Conservation (phyloP, 2,888 invertebrate genomes). For the Allacma fusca region DNA sequence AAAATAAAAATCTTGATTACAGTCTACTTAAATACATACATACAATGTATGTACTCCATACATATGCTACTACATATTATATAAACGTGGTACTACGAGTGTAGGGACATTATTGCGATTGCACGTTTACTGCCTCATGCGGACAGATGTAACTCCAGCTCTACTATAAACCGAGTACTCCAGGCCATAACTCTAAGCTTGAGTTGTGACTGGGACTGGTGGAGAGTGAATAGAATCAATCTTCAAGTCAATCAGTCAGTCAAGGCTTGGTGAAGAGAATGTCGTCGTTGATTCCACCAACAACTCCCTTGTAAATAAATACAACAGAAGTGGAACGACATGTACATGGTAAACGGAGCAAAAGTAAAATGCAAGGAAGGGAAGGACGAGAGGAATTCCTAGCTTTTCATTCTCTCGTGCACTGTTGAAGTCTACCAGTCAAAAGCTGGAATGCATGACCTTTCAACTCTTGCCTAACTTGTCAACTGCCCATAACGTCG, state of each 20-base stretch:
- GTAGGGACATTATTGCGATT: too few relatives aligned
- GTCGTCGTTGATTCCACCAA: constrained; percentile 3
- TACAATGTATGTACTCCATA: too few relatives aligned
- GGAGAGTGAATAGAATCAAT: constrained; percentile 46
- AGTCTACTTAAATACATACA: too few relatives aligned
- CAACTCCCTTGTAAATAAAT: background rate
- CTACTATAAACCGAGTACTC: too few relatives aligned
- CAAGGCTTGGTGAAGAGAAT: constrained; percentile 9
- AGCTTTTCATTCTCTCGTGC: constrained; percentile 18
- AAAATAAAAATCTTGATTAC: background rate
- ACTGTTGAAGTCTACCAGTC: constrained; percentile 18
- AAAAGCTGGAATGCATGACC: constrained; percentile 47
- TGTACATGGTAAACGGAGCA: background rate
- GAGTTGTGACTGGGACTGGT: background rate
- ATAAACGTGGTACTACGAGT: too few relatives aligned
- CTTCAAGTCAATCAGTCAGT: constrained; percentile 46
- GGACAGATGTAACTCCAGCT: too few relatives aligned
- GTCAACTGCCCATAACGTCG: constrained; percentile 53
- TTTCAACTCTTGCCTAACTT: constrained; percentile 54
- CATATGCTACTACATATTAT: too few relatives aligned
- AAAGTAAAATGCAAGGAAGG: background rate
- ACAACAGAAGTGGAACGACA: background rate
- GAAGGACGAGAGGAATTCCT: constrained; percentile 20
- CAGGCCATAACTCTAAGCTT: too few relatives aligned
- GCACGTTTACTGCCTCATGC: too few relatives aligned